These are phyloP conservation scores for Prionailurus viverrinus DNA, from an alignment of 2,113 vertebrate genomes.

Conservation along the genomic window DNA sequence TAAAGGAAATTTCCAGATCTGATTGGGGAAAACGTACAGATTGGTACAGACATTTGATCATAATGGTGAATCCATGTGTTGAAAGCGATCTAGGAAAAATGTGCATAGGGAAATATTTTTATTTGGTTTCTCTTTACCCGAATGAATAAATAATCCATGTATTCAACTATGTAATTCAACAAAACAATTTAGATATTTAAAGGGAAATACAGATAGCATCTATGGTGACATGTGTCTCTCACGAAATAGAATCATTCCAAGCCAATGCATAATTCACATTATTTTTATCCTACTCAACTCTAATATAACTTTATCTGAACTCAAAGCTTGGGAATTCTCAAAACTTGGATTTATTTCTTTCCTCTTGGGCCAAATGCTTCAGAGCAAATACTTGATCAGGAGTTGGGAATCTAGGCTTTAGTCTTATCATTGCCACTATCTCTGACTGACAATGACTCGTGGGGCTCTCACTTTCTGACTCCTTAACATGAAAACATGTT, in stretches of 20 bases:
- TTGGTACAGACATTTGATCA: neutral
- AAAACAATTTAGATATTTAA: neutral
- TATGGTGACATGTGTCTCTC: neutral
- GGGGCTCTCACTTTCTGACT: neutral
- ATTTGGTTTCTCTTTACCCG: neutral
- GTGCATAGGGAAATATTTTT: neutral
- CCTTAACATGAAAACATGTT: neutral
- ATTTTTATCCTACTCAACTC: conserved; percentile 1
- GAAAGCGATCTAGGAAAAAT: neutral
- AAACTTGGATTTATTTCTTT: neutral
- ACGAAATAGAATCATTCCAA: neutral
- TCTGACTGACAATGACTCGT: neutral
- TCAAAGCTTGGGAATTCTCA: neutral
- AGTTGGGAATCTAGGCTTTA: neutral
- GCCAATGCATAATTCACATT: neutral
- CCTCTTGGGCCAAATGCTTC: neutral
- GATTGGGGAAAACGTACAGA: neutral
- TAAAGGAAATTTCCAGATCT: neutral
- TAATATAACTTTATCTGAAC: conserved; percentile 5
- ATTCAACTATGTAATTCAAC: neutral
- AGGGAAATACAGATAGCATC: neutral
- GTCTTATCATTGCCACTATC: neutral
- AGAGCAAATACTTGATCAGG: neutral
- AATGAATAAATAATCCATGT: neutral
- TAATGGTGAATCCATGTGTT: neutral